Conservation (phyloP, 2,888 invertebrate genomes). For the Parnassius glacialis region DNA sequence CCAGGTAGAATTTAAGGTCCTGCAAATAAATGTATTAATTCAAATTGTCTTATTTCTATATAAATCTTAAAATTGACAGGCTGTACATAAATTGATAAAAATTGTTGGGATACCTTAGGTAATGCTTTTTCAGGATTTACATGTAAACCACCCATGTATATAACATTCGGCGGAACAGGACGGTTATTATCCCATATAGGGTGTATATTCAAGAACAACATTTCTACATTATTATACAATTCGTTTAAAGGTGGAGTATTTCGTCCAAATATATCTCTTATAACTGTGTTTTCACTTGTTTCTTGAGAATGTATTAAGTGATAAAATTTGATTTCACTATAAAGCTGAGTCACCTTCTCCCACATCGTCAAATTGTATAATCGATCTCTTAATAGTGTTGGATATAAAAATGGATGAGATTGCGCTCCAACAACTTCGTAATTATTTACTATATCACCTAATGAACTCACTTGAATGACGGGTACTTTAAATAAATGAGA, state of each 20-base stretch:
- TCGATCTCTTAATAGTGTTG: conserved; percentile 28
- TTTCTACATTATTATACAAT: conserved; percentile 41
- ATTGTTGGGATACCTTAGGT: conserved; percentile 45
- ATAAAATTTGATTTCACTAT: conserved; percentile 25
- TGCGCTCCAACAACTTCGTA: conserved; percentile 37
- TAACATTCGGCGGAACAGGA: conserved; percentile 56
- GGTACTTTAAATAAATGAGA: conserved; percentile 50
- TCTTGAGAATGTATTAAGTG: conserved; percentile 16
- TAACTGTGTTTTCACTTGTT: conserved; percentile 27
- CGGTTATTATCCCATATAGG: conserved; percentile 51
- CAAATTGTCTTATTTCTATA: neutral
- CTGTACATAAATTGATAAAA: neutral
- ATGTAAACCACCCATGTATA: conserved; percentile 61
- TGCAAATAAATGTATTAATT: conserved; percentile 28
- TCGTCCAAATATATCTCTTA: conserved; percentile 36
- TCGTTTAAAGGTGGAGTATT: conserved; percentile 35
- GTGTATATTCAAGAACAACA: conserved; percentile 60
- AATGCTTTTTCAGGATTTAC: conserved; percentile 46
- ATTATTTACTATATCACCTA: conserved; percentile 35
- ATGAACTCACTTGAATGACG: conserved; percentile 48
- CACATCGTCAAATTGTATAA: conserved; percentile 36
- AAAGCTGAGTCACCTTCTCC: conserved; percentile 41
- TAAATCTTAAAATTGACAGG: neutral
- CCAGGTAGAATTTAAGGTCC: conserved; percentile 46
- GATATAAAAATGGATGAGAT: conserved; percentile 37